Base-by-base conservation (phyloP, 1,140 invertebrate species). In the Cheumatopsyche charites region DNA sequence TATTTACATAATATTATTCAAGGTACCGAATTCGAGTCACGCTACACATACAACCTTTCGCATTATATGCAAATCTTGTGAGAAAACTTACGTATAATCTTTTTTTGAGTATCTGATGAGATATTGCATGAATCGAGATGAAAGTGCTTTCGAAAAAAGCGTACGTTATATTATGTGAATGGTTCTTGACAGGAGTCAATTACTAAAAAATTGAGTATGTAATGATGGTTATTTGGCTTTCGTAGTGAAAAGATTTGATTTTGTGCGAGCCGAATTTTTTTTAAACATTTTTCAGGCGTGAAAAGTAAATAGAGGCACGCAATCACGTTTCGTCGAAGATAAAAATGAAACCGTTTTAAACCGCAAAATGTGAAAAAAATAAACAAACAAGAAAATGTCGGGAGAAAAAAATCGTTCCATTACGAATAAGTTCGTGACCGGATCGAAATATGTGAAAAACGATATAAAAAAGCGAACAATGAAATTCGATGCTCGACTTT, bases 1-100 rank as follows among this genome's bases (percentile, higher is more conserved):
- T 36, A 36, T 36, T 36, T 9, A 17, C 19, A 17, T 17, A 52
- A 52, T 7, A 17, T 7, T 13, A 19, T 52, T 52, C 47, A 17
- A 15, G 47, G 47, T 52, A 52, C 47, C 47, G 47, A 52, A 52
- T 52, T 52, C 47, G 47, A 52, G 47, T 52, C 47, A 52, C 47
- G 47, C 47, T 13, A 52, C 47, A 52, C 47, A 19, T 52, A 17
- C 19, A 52, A 52, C 47, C 47, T 52, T 52, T 52, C n/a, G 47
- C 47, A 52, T 52, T 52, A 52, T 52, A 52, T 52, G 47, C 47
- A 52, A 52, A 52, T 17, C 19, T 19, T 15, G 19, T 17, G 15
- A 52, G 15, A 52, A 52, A 17, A 15, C 47, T 52, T 15, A 1
- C 43, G 29, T 9, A 36, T 9, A 3, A 9, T 36, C 3, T 36